Conservation (phyloP, 2,797 vertebrate genomes). For the Enteromius afrohamiltoni region DNA sequence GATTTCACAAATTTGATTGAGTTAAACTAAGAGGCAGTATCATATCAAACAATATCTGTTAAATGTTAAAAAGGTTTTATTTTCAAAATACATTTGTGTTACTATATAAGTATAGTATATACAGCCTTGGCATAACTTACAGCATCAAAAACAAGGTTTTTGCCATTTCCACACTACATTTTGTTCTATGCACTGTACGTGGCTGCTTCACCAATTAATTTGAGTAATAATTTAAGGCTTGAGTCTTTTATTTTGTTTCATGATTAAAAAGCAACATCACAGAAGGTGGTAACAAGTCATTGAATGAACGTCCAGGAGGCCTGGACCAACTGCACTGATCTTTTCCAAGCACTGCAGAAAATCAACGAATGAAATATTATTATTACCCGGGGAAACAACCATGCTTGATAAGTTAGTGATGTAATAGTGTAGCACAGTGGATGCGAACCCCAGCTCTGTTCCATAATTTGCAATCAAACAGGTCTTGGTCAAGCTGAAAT, state of each 20-base stretch:
- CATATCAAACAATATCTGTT: neutral
- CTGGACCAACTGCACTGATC: neutral
- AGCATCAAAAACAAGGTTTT: neutral
- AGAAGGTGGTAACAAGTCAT: neutral
- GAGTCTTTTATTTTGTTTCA: neutral
- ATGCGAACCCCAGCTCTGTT: conserved; percentile 13
- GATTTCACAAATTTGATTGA: neutral
- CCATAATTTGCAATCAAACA: conserved; percentile 41
- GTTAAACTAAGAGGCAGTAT: neutral
- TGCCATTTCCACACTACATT: conserved; percentile 11
- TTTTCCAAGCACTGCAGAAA: neutral
- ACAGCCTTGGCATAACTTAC: neutral
- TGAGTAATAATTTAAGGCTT: conserved; percentile 5
- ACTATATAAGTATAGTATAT: neutral
- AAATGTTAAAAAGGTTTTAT: neutral
- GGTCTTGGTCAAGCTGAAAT: conserved; percentile 34
- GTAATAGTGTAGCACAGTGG: neutral
- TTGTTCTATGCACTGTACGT: neutral
- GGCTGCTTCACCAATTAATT: conserved; percentile 38
- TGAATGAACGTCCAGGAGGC: conserved; percentile 1
- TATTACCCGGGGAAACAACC: neutral
- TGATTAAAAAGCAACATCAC: neutral
- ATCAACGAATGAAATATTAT: conserved; percentile 15
- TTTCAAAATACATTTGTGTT: neutral
- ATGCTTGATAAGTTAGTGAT: neutral